Base-by-base conservation (phyloP, 2,888 invertebrate species). In the Leucania comma region DNA sequence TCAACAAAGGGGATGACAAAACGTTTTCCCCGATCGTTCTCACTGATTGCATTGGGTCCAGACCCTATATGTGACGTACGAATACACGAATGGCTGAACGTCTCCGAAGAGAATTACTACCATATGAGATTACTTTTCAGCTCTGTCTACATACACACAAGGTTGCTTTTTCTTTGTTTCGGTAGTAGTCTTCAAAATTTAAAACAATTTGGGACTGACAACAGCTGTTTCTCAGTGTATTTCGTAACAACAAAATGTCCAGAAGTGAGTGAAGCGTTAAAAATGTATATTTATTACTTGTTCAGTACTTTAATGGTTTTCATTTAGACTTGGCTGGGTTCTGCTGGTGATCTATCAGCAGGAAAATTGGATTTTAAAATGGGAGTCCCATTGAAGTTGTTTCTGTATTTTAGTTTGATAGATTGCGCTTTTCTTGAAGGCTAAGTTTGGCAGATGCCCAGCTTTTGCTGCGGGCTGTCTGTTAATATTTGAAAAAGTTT, bases 11-110 rank as follows among this genome's bases (percentile, higher is more conserved):
- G 59, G 56, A 71, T 80, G 78, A 75, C 64, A 70, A n/a, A 68
- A 78, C 68, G 69, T 62, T 67, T n/a, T n/a, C 14, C 35, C 60
- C 54, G 59, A 62, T 70, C 61, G 68, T 78, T 79, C 62, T 48
- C 66, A 53, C 76, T 78, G 78, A 82, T 86, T 82, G 79, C 79
- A 75, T 85, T 78, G 75, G 69, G 70, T 75, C 32, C 56, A 70
- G 32, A 50, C 24, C 48, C n/a, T 50, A 12, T 35, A 46, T 35
- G 14, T 46, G 22, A 26, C 26, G n/a, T n/a, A 51, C 24, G 14
- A 38, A 4, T 14, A 46, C 20, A 35, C 17, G 46, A 46, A 53
- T 38, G 58, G n/a, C 59, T 68, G 66, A 61, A 58, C 69, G 68
- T 50, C 76, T 53, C 67, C 56, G 38, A 81, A 72, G 72, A 72